Evolutionary conservation across 2,113 vertebrate species (phyloP).

Genomic region (Circaetus cinerascens): DNA sequence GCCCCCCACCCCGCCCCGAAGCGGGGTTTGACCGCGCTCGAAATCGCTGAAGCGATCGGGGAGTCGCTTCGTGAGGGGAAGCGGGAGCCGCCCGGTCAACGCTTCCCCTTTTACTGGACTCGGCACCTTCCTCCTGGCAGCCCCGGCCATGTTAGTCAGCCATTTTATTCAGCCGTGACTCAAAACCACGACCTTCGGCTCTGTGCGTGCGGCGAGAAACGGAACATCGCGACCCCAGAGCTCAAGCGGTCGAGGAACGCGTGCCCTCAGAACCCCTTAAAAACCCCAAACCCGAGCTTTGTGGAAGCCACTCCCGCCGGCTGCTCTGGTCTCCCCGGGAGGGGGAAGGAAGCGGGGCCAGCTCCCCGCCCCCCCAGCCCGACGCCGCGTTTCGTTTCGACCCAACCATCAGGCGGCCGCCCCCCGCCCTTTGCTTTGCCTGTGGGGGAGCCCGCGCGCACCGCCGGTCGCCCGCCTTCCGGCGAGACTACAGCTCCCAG

Average conservation of each 20-base stretch:
- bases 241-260: too few relatives aligned
- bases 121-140: neutral
- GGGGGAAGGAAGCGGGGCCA: accelerated
- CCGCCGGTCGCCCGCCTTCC: too few relatives aligned
- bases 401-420: neutral
- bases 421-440: too few relatives aligned
- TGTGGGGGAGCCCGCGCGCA: too few relatives aligned
- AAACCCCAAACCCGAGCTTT: too few relatives aligned
- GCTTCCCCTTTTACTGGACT: neutral
- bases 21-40: too few relatives aligned
- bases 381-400: neutral
- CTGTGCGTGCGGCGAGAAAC: accelerated
- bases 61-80: too few relatives aligned
- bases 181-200: neutral
- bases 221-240: accelerated
- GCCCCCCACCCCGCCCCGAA: too few relatives aligned
- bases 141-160: neutral
- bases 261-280: accelerated
- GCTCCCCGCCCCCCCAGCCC: too few relatives aligned
- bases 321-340: accelerated
- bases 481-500: constrained; percentile 42
- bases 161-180: neutral
- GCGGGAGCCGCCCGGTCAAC: neutral
- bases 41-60: too few relatives aligned
- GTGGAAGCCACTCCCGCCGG: accelerated